Base-by-base conservation (phyloP, 2,888 invertebrate genomes). In the Himalopsyche kuldschensis region DNA sequence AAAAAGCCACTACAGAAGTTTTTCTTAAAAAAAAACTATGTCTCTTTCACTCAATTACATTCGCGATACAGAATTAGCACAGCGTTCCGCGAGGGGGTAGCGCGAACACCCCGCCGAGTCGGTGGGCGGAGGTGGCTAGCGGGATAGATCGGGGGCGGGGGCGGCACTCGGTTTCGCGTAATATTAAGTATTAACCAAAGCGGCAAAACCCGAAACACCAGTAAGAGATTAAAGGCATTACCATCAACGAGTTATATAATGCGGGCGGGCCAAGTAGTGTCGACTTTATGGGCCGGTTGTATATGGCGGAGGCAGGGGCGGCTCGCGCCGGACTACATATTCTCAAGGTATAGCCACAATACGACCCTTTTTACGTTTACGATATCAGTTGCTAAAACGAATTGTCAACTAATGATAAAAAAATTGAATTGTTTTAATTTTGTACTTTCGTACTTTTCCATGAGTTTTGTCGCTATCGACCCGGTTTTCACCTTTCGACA, bases 141-240 rank as follows among this genome's bases (percentile, higher is more conserved):
- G 81, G 80, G 78, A 48, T 35, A 47, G 31, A 41, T 41, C 15
- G 30, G 46, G 78, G 17, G 27, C 69, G 35, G 63, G 24, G 79
- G 79, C 48, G 78, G 76, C 75, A 79, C 84, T 75, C 85, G 82
- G 85, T 84, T 83, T 84, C 84, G 84, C 85, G 84, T 82, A 85
- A 84, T 84, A 84, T 85, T 85, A 85, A 85, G 85, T 85, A 85
- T 85, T 85, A 85, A 85, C 85, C 85, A 84, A 85, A 85, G 84
- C 84, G 83, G 84, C 85, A 83, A 85, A 85, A 85, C 85, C 85
- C 84, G 82, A 84, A 85, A 84, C 85, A 85, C 84, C 84, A 85
- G 85, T 84, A 84, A 85, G 85, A 85, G 85, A 85, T 85, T 85
- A 85, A 85, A 85, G 84, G 85, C 84, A 85, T 85, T 85, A 85